Base-by-base conservation (phyloP, 2,888 invertebrate genomes). In the Hypena proboscidalis region DNA sequence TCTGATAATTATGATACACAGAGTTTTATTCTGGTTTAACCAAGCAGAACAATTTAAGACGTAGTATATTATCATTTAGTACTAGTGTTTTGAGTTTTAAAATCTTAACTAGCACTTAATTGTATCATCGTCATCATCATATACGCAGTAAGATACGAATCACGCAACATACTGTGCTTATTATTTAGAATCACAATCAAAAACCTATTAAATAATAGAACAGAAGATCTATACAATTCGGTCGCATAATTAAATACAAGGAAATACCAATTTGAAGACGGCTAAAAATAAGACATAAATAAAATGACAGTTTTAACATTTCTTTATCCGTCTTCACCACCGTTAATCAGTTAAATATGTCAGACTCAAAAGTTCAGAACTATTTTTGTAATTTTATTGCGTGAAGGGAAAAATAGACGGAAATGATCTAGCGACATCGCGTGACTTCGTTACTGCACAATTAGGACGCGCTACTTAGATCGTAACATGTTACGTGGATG, bases 351-450 rank as follows among this genome's bases (percentile, higher is more conserved):
- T 15, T 29, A 8, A 29, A 15, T 15, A 29, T 8, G 4, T 23
- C 9, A 15, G 14, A 10, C 14, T 15, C 29, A 11, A 13, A 17
- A 19, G 4, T 13, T n/a, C n/a, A n/a, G n/a, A n/a, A n/a, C 13
- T 32, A 32, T 31, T 32, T 17, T 29, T 11, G 41, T n/a, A 11
- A 22, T 29, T 29, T 15, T 15, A 35, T 11, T 20, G 9, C 20
- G 21, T 10, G 10, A 21, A 20, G 11, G 7, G 8, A 13, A 25
- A 46, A 17, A 27, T 22, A 13, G 14, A 26, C 26, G 11, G 27
- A 34, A 34, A 40, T 29, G 29, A 51, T 58, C 40, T 49, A 45
- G 49, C 32, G 55, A 58, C 54, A 58, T 63, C 57, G 60, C 68
- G 64, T 66, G 58, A 41, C 48, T 53, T 45, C 22, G 36, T 44